Conservation (phyloP, 2,113 vertebrate species). For the Prochilodus magdalenae region DNA sequence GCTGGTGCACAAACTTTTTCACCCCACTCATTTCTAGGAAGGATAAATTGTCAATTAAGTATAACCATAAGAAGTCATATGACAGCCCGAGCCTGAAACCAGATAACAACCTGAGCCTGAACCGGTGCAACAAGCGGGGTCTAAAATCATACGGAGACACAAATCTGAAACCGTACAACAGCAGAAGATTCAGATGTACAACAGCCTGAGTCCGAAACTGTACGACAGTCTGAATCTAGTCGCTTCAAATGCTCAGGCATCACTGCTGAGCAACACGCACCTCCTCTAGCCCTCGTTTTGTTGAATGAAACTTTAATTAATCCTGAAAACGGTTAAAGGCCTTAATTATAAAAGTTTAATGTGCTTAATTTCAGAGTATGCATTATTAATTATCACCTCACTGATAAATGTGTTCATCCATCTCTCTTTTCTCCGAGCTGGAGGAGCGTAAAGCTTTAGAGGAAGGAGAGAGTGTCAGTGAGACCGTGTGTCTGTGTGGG, state of each 20-base stretch:
- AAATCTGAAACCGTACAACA: too few relatives aligned
- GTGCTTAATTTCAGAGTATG: conserved; percentile 24
- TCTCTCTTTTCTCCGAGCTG: background rate
- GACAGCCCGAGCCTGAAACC: too few relatives aligned
- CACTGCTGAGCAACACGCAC: background rate
- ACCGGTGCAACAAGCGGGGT: too few relatives aligned
- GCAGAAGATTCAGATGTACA: too few relatives aligned
- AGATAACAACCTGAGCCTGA: too few relatives aligned
- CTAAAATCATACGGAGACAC: too few relatives aligned
- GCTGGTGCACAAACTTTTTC: too few relatives aligned
- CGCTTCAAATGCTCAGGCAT: background rate
- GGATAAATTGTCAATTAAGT: too few relatives aligned
- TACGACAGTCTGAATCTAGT: background rate
- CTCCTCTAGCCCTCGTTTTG: background rate
- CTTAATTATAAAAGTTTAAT: conserved; percentile 45
- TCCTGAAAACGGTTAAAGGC: conserved; percentile 16
- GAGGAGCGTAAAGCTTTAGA: background rate
- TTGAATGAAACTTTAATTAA: conserved; percentile 17
- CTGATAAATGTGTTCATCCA: conserved; percentile 30
- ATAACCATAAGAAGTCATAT: too few relatives aligned
- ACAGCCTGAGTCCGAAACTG: too few relatives aligned
- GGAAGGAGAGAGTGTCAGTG: background rate
- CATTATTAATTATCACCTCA: conserved; percentile 33
- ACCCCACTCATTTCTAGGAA: too few relatives aligned
- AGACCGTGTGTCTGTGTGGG: background rate